Conservation (phyloP, 2,797 vertebrate species). For the Sarcophilus harrisii region DNA sequence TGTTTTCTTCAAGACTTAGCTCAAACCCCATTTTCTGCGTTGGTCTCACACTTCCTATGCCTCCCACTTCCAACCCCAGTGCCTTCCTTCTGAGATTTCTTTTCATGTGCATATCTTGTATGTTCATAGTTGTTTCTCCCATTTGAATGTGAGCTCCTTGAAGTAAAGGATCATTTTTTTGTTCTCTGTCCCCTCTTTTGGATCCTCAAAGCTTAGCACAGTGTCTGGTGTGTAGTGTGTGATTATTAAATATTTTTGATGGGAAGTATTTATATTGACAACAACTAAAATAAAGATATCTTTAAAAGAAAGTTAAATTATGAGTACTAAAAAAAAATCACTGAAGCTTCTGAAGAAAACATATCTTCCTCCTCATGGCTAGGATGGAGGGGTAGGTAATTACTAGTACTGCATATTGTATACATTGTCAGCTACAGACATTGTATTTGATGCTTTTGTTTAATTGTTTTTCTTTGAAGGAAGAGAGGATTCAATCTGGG, state of each 20-base stretch:
- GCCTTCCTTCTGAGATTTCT: not conserved
- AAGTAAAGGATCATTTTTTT: not conserved
- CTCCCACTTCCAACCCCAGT: not conserved
- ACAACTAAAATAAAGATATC: not conserved
- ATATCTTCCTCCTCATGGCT: not conserved
- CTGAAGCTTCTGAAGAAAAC: not conserved
- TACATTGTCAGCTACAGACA: not conserved
- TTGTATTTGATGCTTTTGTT: not conserved
- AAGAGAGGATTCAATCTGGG: not conserved
- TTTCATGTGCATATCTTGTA: not conserved
- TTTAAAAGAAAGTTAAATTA: not conserved
- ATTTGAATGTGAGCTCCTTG: not conserved
- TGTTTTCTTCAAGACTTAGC: not conserved
- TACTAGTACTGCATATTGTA: not conserved
- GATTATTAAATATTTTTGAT: not conserved
- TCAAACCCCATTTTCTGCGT: not conserved
- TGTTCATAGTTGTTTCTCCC: not conserved
- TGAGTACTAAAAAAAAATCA: not conserved
- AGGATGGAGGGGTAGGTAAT: not conserved
- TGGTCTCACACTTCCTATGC: not conserved
- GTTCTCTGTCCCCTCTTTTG: not conserved
- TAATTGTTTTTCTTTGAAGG: not conserved
- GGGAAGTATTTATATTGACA: not conserved
- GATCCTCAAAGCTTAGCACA: not conserved
- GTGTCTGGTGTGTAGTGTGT: not conserved